Evolutionary conservation across 2,797 vertebrate species (phyloP), one percentile per base, ranked within the genome.

Genomic region (Jordanella pulchra): DNA sequence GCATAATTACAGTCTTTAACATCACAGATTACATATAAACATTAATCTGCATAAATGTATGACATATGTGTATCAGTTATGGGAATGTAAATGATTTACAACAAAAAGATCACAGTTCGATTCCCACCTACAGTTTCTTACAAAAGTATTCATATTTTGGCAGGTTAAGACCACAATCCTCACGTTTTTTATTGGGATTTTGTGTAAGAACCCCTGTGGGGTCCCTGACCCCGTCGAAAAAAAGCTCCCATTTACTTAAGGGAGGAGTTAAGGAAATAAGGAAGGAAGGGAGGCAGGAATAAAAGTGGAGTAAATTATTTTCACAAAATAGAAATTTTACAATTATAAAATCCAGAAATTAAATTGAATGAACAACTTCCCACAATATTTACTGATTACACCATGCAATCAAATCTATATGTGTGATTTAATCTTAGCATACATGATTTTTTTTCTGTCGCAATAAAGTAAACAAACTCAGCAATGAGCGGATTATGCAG

Each of bases 71-170:
- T 47, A 81, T 45, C 77, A 71, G 84, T 78, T 73, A 69, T 45
- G 64, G 73, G 45, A 55, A 61, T 69, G 39, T 69, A 39, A 84
- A 84, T 85, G 85, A 72, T 45, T 65, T 60, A 83, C 82, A 80
- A 71, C 85, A 85, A 83, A 77, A 56, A 71, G 39, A 39, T 78
- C 65, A 23, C 65, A 77, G 6, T 77, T 68, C 54, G 27, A 74
- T 27, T 80, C 45, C 76, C 69, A 65, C 63, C 21, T 71, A 28
- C 21, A 3, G 32, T 2, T 5, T 10, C 13, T 44, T 25, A 44
- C 13, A 3, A 15, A 64, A 10, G 60, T 44, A 4, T 64, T 44
- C 4, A 25, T 15, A 64, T 64, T 44, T 64, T 27, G 60, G 14
- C 60, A 63, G 60, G 39, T 42, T 17, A 15, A 3, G 42, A 25